Evolutionary conservation across 2,888 invertebrate species (phyloP).

Genomic region (Plagodis pulveraria): DNA sequence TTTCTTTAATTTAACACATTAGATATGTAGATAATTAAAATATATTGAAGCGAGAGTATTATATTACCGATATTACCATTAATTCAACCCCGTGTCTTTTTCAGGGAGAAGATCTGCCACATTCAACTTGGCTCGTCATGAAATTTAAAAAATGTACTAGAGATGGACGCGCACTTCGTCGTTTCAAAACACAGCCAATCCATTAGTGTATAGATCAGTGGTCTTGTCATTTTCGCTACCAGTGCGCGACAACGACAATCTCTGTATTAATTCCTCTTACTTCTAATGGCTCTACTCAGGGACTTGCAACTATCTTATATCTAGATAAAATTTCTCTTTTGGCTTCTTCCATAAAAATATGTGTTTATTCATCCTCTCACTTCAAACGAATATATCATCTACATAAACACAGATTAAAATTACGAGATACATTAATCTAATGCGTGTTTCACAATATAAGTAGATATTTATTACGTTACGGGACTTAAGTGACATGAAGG

Average conservation of each 20-base stretch:
- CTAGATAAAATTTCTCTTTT: not conserved
- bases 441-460: not conserved
- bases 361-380: conserved; percentile 10
- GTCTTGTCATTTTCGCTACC: too few relatives aligned
- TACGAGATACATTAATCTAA: not conserved
- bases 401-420: not conserved
- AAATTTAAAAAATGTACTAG: too few relatives aligned
- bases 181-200: too few relatives aligned
- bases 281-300: conserved; percentile 1
- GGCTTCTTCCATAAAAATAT: conserved; percentile 1
- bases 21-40: conserved; percentile 61
- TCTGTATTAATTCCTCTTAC: too few relatives aligned
- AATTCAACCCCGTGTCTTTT: conserved; percentile 24
- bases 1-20: conserved; percentile 40
- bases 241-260: too few relatives aligned
- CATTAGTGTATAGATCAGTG: too few relatives aligned
- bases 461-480: not conserved
- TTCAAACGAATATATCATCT: conserved; percentile 16
- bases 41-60: conserved; percentile 48
- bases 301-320: not conserved
- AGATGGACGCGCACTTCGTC: too few relatives aligned
- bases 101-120: too few relatives aligned
- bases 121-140: too few relatives aligned
- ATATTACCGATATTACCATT: conserved; percentile 4
- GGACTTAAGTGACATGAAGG: not conserved